These are phyloP conservation scores for Rana temporaria DNA, from an alignment of 2,113 vertebrate genomes.

Conservation along the genomic window DNA sequence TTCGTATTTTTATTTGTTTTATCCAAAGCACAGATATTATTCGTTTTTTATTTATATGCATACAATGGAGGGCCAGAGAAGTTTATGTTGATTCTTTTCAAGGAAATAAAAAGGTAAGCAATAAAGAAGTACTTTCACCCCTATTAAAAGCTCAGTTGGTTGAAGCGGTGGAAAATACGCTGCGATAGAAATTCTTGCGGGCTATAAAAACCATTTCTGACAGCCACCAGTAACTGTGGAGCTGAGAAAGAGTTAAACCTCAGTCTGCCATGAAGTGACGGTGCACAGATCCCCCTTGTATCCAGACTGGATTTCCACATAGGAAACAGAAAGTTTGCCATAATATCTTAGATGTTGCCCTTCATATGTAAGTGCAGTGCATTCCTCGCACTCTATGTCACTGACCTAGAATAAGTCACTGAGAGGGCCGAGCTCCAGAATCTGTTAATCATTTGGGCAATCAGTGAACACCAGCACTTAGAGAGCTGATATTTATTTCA, in stretches of 20 bases:
- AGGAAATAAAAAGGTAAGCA: not conserved
- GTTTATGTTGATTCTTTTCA: not conserved
- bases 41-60: too few species aligned
- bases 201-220: not conserved
- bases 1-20: too few species aligned
- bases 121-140: not conserved
- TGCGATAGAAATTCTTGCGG: not conserved
- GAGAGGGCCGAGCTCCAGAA: conserved; percentile 31
- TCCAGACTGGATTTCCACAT: conserved; percentile 18
- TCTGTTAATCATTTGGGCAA: conserved; percentile 53
- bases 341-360: conserved; percentile 18
- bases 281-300: not conserved
- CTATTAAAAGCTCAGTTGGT: not conserved
- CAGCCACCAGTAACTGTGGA: not conserved
- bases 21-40: too few species aligned
- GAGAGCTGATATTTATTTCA: conserved; percentile 51
- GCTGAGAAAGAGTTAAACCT: not conserved
- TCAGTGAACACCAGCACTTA: conserved; percentile 50
- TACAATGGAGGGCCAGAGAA: too few species aligned
- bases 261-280: not conserved
- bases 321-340: conserved; percentile 21
- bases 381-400: conserved; percentile 53
- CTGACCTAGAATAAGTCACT: conserved; percentile 55
- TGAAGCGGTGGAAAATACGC: too few species aligned
- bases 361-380: not conserved